Percentiles rank a stretch among this genome's conserved stretches.
Evolutionary conservation across 2,888 invertebrate genomes (phyloP).

Genomic region (Apomyelois bistriatella): DNA sequence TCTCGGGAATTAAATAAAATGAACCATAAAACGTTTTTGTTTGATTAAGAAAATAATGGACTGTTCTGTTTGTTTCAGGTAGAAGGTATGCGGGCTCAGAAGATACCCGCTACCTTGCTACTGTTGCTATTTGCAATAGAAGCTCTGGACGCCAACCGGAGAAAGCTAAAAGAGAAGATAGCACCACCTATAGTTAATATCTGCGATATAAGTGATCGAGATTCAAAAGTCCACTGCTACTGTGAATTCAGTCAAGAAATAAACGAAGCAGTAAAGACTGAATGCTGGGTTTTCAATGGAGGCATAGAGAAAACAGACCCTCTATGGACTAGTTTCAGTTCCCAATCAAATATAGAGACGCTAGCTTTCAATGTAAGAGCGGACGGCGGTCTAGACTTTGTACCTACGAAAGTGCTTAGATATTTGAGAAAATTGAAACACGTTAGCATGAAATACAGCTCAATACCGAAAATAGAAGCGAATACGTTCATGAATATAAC

Average conservation of each 20-base stretch:
- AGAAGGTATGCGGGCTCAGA: conserved; percentile 75
- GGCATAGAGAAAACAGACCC: conserved; percentile 83
- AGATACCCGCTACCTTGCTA: conserved; percentile 73
- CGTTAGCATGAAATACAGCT: conserved; percentile 86
- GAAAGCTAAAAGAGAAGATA: conserved; percentile 66
- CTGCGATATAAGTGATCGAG: conserved; percentile 77
- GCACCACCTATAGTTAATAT: conserved; percentile 64
- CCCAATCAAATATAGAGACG: conserved; percentile 84
- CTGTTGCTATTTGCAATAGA: conserved; percentile 73
- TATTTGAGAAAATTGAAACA: conserved; percentile 83
- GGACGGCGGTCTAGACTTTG: conserved; percentile 83
- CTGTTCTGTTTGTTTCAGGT: conserved; percentile 59
- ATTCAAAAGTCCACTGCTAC: conserved; percentile 83
- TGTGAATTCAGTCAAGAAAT: conserved; percentile 80
- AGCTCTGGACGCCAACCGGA: conserved; percentile 65
- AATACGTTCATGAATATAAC: conserved; percentile 88
- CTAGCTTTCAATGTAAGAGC: conserved; percentile 86
- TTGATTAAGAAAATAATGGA: conserved; percentile 9
- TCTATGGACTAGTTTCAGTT: conserved; percentile 86
- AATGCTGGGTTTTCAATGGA: conserved; percentile 88
- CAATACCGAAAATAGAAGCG: conserved; percentile 84
- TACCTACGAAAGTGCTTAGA: conserved; percentile 85
- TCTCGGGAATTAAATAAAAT: conserved; percentile 7
- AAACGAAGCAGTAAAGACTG: conserved; percentile 83
- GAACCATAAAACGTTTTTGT: conserved; percentile 1